Conservation (phyloP, 2,888 invertebrate species). For the Catocala nupta region DNA sequence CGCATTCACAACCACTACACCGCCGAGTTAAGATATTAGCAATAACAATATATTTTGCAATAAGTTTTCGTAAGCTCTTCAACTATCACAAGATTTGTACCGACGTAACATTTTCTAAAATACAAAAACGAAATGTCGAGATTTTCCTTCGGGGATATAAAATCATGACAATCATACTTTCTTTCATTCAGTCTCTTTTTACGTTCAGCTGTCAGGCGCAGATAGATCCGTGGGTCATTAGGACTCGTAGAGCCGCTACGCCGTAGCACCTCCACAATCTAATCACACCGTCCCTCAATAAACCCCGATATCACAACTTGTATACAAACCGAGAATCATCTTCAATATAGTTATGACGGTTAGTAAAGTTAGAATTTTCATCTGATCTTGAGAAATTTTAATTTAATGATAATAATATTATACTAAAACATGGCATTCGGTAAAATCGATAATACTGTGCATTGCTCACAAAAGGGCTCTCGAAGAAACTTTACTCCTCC, state of each 20-base stretch:
- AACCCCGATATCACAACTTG: slow-evolving; percentile 54
- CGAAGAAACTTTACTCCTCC: slow-evolving; percentile 58
- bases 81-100: neutral
- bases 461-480: slow-evolving; percentile 58
- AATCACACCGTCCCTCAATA: slow-evolving; percentile 65
- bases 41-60: too few species aligned
- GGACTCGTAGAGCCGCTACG: slow-evolving; percentile 57
- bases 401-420: slow-evolving; percentile 15
- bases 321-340: slow-evolving; percentile 32
- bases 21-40: too few species aligned
- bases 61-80: too few species aligned
- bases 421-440: slow-evolving; percentile 30
- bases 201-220: slow-evolving; percentile 73
- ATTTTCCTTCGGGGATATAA: slow-evolving; percentile 49
- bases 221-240: slow-evolving; percentile 74
- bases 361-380: too few species aligned
- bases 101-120: slow-evolving; percentile 15
- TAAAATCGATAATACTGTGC: slow-evolving; percentile 53
- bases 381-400: too few species aligned
- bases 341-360: slow-evolving; percentile 16
- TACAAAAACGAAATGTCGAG: slow-evolving; percentile 34
- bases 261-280: slow-evolving; percentile 47
- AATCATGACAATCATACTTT: slow-evolving; percentile 63
- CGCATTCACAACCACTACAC: too few species aligned
- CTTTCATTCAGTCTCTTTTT: slow-evolving; percentile 68